Percentiles rank a stretch among this genome's conserved stretches.
phyloP scores from a whole-genome alignment of 2,888 invertebrate genomes.

The Acholoe squamosa region DNA sequence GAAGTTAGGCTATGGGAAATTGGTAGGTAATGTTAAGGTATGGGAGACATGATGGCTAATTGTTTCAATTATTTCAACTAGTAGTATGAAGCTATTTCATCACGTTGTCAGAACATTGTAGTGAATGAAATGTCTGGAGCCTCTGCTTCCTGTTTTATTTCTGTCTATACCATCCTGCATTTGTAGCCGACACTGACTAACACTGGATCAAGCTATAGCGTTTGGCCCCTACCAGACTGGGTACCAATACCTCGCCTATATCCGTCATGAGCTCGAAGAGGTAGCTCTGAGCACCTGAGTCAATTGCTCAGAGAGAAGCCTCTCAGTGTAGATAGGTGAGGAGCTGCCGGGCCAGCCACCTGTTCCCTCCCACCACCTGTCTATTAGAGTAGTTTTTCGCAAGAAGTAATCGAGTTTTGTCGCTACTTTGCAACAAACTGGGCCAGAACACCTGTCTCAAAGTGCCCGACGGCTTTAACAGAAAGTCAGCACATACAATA shows the following conservation, averaged over 20 bases:
- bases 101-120: no score
- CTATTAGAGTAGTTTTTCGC: background rate
- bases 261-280: background rate
- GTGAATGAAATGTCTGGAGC: no score
- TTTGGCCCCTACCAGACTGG: no score
- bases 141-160: no score
- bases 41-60: background rate
- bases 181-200: no score
- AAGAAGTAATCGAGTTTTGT: background rate
- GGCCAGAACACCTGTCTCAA: background rate
- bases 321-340: background rate
- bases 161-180: no score
- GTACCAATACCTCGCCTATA: background rate
- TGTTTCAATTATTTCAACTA: no score
- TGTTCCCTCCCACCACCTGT: background rate
- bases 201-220: no score
- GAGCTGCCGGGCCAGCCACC: constrained; percentile 5
- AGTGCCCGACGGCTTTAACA: background rate
- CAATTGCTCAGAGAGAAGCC: background rate
- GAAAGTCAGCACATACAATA: background rate
- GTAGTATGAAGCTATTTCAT: no score
- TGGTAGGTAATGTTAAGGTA: background rate
- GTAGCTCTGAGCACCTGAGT: background rate
- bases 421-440: background rate
- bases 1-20: background rate